A percentile compares a stretch with the other conserved stretches of the same genome.
These are phyloP conservation scores for Mesoligia furuncula DNA, from an alignment of 2,888 invertebrate species.

Conservation along the genomic window DNA sequence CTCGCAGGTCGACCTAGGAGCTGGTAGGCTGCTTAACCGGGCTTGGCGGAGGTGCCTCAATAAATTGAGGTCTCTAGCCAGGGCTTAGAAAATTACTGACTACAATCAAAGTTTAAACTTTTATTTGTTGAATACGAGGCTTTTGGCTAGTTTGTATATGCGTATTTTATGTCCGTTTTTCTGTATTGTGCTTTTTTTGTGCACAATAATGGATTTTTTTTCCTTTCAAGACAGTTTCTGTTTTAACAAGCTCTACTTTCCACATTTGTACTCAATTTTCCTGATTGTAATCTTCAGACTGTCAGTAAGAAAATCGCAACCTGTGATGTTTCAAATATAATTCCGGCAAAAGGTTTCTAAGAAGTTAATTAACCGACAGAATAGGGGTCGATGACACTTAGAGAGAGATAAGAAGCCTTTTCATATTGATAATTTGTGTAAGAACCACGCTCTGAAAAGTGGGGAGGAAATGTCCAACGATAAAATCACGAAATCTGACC, in stretches of 20 bases:
- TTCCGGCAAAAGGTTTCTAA: slow-evolving; percentile 43
- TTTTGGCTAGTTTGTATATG: neutral
- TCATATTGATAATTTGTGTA: slow-evolving; percentile 47
- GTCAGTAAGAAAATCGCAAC: slow-evolving; percentile 2
- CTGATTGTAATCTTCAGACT: slow-evolving; percentile 30
- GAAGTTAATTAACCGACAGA: slow-evolving; percentile 54
- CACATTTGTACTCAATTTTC: slow-evolving; percentile 30
- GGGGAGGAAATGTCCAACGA: neutral
- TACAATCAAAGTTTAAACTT: neutral
- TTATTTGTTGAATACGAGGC: neutral
- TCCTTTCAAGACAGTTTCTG: neutral
- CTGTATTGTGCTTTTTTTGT: neutral
- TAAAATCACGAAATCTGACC: neutral
- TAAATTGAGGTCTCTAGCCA: too few species aligned
- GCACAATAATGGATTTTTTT: neutral
- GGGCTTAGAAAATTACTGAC: neutral
- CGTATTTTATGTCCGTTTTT: neutral
- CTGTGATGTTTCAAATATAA: slow-evolving; percentile 50
- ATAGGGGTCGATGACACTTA: slow-evolving; percentile 40
- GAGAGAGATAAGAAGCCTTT: slow-evolving; percentile 50
- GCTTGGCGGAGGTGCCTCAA: too few species aligned
- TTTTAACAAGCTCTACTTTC: neutral
- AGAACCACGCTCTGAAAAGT: slow-evolving; percentile 11
- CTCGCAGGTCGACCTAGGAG: too few species aligned
- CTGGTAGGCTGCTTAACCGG: too few species aligned